Conservation (phyloP, 2,888 invertebrate genomes). For the Drosophila mercatorum region DNA sequence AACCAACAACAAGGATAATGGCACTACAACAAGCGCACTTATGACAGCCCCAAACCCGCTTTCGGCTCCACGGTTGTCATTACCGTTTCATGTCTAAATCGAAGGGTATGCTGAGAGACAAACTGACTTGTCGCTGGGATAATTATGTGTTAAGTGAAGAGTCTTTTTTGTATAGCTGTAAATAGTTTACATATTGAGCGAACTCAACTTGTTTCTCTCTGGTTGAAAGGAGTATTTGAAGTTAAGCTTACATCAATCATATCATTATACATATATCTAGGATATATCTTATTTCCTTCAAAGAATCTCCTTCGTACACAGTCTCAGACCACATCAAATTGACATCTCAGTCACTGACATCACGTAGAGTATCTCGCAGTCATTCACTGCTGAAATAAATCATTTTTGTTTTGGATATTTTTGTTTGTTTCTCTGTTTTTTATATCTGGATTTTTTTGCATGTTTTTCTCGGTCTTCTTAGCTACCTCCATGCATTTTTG, state of each 20-base stretch:
- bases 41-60: slow-evolving; percentile 40
- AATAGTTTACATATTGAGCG: too few relatives aligned
- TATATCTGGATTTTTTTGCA: slow-evolving; percentile 16
- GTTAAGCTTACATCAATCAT: too few relatives aligned
- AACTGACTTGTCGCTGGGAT: not conserved
- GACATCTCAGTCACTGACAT: not conserved
- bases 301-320: not conserved
- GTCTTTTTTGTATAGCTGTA: too few relatives aligned
- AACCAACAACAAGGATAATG: slow-evolving; percentile 58
- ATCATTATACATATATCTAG: not conserved
- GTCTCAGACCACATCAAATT: not conserved
- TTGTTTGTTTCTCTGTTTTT: slow-evolving; percentile 35
- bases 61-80: slow-evolving; percentile 19
- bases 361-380: slow-evolving; percentile 1
- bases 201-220: not conserved
- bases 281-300: not conserved
- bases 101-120: slow-evolving; percentile 15
- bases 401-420: slow-evolving; percentile 22
- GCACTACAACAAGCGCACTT: slow-evolving; percentile 56
- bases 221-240: not conserved
- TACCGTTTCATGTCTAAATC: slow-evolving; percentile 16
- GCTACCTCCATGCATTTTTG: slow-evolving; percentile 67
- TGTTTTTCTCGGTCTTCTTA: slow-evolving; percentile 40
- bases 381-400: not conserved
- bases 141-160: not conserved